Conservation (phyloP, 2,113 vertebrate species). For the Zingel zingel region DNA sequence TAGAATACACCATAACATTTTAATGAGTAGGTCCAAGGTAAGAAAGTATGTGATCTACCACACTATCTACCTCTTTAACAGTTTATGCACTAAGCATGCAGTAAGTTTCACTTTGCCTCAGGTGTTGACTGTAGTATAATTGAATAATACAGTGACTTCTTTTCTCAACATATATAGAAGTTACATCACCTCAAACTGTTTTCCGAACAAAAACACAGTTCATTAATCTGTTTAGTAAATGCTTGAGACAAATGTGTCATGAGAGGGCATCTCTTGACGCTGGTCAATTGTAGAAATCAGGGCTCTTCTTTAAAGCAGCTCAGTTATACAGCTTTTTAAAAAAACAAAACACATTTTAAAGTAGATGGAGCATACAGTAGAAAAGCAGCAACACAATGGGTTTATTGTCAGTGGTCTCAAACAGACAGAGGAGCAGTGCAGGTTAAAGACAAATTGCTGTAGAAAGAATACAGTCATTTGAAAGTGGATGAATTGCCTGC, state of each 20-base stretch:
- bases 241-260: not conserved
- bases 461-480: constrained; percentile 1
- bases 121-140: constrained; percentile 1
- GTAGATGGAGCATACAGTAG: not conserved
- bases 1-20: not conserved
- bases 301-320: not conserved
- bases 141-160: constrained; percentile 40
- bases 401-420: constrained; percentile 55
- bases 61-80: not conserved
- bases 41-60: no score
- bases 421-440: constrained; percentile 12
- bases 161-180: constrained; percentile 27
- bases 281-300: not conserved
- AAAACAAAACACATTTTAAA: not conserved
- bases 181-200: constrained; percentile 33
- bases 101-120: constrained; percentile 10
- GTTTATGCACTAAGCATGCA: not conserved
- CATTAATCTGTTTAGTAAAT: constrained; percentile 34
- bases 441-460: constrained; percentile 13
- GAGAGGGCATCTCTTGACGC: not conserved
- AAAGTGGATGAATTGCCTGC: not conserved
- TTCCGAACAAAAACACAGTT: constrained; percentile 13
- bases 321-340: not conserved
- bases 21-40: not conserved
- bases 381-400: constrained; percentile 33